Conservation (phyloP, 2,888 invertebrate species). For the Steromphala cineraria region DNA sequence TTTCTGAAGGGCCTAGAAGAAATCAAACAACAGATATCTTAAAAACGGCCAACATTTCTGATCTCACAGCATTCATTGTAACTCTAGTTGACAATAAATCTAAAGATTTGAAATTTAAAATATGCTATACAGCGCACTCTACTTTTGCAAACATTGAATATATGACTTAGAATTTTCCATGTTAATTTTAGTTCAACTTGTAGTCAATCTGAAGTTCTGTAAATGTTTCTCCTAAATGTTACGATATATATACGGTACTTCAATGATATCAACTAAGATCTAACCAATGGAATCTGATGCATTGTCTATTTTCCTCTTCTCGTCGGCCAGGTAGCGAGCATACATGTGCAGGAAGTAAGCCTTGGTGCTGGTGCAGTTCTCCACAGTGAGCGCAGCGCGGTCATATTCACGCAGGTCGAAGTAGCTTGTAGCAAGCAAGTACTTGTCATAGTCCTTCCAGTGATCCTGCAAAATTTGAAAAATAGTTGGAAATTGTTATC, state of each 20-base stretch:
- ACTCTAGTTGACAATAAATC: no score
- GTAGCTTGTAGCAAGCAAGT: conserved; percentile 88
- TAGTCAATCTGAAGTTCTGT: no score
- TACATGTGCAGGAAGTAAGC: conserved; percentile 90
- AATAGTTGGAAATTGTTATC: neutral
- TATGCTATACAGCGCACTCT: no score
- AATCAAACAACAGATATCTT: conserved; percentile 14
- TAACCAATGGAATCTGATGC: conserved; percentile 81
- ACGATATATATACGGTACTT: no score
- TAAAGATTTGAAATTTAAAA: no score
- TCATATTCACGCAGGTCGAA: conserved; percentile 95
- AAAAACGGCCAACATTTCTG: neutral
- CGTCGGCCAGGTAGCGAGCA: conserved; percentile 89
- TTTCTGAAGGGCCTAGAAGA: conserved; percentile 62
- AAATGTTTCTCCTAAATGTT: no score
- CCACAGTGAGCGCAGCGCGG: conserved; percentile 75
- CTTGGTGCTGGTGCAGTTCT: conserved; percentile 77
- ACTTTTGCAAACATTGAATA: no score
- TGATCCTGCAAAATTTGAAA: conserved; percentile 63
- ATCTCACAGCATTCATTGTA: neutral
- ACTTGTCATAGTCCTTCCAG: conserved; percentile 83
- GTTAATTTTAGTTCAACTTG: no score
- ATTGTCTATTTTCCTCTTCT: conserved; percentile 91
- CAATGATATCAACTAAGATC: no score
- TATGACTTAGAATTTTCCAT: no score